These are phyloP conservation scores for Sarotherodon lohbergeri DNA, from an alignment of 2,113 vertebrate genomes.

Conservation along the genomic window DNA sequence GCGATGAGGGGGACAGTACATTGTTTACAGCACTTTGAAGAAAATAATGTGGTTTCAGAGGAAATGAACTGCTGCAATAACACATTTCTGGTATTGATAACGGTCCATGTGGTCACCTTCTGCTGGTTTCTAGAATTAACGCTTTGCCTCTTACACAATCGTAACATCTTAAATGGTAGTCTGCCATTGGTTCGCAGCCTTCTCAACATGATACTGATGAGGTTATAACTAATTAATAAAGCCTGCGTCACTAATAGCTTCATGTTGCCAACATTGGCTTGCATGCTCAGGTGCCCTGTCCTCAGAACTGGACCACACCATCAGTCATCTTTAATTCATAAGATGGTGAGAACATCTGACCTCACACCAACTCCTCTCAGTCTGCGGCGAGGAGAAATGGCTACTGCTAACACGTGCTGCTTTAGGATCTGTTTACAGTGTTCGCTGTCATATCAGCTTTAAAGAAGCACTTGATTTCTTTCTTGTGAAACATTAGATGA, in stretches of 20 bases:
- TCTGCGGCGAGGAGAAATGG: not conserved
- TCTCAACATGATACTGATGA: constrained; percentile 49
- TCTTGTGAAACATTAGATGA: not conserved
- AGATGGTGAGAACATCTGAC: constrained; percentile 34
- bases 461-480: not conserved
- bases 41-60: not conserved
- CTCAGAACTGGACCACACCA: constrained; percentile 17
- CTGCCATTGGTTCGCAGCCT: not conserved
- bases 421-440: not conserved
- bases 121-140: not conserved
- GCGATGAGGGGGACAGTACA: not conserved
- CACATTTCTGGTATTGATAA: not conserved
- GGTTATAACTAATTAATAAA: constrained; percentile 68
- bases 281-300: not conserved
- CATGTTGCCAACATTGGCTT: constrained; percentile 48
- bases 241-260: constrained; percentile 51
- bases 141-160: not conserved
- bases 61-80: not conserved
- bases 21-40: not conserved
- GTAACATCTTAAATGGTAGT: not conserved
- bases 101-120: not conserved
- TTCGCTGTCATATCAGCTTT: not conserved
- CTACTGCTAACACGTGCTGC: not conserved
- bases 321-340: constrained; percentile 60
- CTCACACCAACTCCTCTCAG: constrained; percentile 22